Base-by-base conservation (phyloP, 2,113 vertebrate genomes). In the Otis tarda region DNA sequence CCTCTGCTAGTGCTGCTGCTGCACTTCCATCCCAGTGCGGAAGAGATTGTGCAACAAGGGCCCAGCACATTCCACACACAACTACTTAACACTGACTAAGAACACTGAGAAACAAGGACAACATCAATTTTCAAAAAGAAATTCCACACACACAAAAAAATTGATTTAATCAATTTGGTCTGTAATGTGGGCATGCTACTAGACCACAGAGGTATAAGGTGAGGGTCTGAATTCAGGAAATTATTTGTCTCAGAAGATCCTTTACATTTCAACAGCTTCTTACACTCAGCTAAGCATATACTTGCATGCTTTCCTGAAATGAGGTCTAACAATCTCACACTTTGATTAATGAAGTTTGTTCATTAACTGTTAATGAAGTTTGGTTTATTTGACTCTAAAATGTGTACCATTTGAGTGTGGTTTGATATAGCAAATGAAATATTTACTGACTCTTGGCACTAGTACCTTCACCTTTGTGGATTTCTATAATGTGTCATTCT, bases 371-470 rank as follows among this genome's bases (percentile, higher is more conserved):
- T 95, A 69, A 83, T 83, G 68, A 77, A 70, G 37, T 41, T 94
- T 91, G 31, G 35, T 78, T 82, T 67, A 67, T 94, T 67, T 89
- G 33, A 88, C 60, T 81, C 50, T 49, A 47, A 87, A 77, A 39
- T 21, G 45, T 83, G 33, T 53, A 79, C 56, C 49, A 16, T 76
- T 82, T 77, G 37, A 74, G 55, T 35, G 53, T 1, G 21, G 77
- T 56, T 53, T 92, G 75, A 83, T 68, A 77, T 3, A 63, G 49
- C 78, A 92, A 88, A 91, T 82, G 52, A 87, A 86, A 53, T 89
- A 69, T 63, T 94, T 93, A 73, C 53, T 88, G 60, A 56, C 77
- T 87, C 55, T 68, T 89, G 82, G 94, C 93, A 73, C 41, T 12
- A 69, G 60, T 35, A 82, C 14, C 47, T 73, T 83, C 74, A 73